Base-by-base conservation (phyloP, 2,888 invertebrate genomes). In the Limenitis camilla region DNA sequence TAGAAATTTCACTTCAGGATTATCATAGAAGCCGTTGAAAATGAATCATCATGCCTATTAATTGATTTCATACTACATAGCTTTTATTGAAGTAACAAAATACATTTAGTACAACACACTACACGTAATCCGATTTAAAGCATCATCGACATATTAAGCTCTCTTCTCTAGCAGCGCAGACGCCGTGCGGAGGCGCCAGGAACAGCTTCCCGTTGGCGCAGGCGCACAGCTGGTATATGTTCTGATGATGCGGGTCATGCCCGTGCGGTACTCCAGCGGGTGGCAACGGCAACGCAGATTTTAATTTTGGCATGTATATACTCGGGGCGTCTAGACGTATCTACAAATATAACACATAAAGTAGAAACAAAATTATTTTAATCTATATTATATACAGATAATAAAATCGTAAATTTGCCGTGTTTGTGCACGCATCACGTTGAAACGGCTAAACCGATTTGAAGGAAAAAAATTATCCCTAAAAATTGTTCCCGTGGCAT, bases 131-230 rank as follows among this genome's bases (percentile, higher is more conserved):
- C 48, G 46, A 19, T 32, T 58, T 56, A 65, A 58, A 61, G 64
- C 67, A 85, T 88, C 83, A 88, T 88, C 88, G 88, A 64, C 88
- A 88, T 55, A 88, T 88, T 35, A 87, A 81, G 61, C 88, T 88
- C 53, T 88, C 88, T 61, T 88, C 88, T 33, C 88, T 71, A 0
- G 88, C 93, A 2, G 88, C 88, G 79, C 97, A 97, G 54, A 92
- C 90, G 40, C 94, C 93, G 69, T 94, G 93, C 0, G 97, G 92
- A 5, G 93, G 92, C 2, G 96, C 95, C 29, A 97, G 89, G 76
- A 97, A 97, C 55, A 97, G 88, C 75, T 94, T 94, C 40, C 97
- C 97, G 75, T 94, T 95, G 33, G 92, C 93, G 78, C 97, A 97
- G 61, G 95, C 94, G 83, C 97, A 97, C 63, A 97, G 85, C 81